phyloP scores from a whole-genome alignment of 1,140 invertebrate species.

The Zaprionus davidi region DNA sequence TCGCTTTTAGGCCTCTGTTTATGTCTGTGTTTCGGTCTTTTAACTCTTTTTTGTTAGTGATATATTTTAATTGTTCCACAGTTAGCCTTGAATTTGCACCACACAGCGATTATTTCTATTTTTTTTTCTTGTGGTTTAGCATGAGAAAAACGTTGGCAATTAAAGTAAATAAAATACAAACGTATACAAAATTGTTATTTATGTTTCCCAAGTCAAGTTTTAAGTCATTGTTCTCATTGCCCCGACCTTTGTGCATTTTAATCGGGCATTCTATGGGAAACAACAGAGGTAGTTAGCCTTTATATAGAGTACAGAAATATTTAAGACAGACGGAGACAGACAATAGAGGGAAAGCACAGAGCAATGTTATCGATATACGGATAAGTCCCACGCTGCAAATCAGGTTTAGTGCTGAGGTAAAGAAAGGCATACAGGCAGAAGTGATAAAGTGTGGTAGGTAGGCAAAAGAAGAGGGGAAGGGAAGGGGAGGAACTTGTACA shows the following conservation, averaged over 20 bases:
- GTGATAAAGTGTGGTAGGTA: not conserved
- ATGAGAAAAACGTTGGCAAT: constrained; percentile 58
- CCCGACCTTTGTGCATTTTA: not conserved
- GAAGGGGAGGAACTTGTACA: not conserved
- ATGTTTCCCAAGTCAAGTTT: constrained; percentile 32
- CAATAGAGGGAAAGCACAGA: not conserved
- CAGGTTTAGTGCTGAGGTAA: not conserved
- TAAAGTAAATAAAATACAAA: constrained; percentile 57
- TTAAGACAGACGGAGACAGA: not conserved
- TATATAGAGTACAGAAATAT: not conserved
- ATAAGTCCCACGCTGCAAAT: constrained; percentile 2
- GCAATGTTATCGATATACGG: not conserved
- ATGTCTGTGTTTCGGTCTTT: constrained; percentile 35
- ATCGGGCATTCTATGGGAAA: not conserved
- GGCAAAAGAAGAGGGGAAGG: not conserved
- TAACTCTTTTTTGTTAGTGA: constrained; percentile 23
- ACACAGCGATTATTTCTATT: constrained; percentile 50
- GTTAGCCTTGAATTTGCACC: constrained; percentile 71
- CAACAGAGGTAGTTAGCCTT: not conserved
- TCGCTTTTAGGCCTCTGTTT: constrained; percentile 35
- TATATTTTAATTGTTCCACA: constrained; percentile 68
- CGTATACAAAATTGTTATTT: constrained; percentile 47
- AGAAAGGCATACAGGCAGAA: not conserved
- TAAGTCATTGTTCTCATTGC: not conserved
- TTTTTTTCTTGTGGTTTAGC: constrained; percentile 55